Percentiles rank a stretch among this genome's conserved stretches.
Evolutionary conservation across 2,797 vertebrate genomes (phyloP).

Genomic region (Tinamus major): DNA sequence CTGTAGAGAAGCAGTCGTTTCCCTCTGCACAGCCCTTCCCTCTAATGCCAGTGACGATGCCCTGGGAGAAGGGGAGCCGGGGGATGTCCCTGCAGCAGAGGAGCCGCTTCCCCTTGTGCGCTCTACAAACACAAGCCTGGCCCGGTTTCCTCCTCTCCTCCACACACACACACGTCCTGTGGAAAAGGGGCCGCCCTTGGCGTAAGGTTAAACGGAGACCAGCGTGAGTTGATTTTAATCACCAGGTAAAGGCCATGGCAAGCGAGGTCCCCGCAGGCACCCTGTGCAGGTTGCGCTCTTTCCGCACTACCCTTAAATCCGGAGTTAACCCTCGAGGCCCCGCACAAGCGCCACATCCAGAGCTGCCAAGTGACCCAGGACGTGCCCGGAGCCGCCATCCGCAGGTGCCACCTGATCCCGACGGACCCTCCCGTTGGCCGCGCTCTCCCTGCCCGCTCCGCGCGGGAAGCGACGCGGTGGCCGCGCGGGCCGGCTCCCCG

Average conservation of each 20-base stretch:
- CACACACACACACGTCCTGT: background rate
- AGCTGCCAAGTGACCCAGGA: background rate
- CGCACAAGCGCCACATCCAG: background rate
- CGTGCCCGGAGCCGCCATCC: rapidly evolving
- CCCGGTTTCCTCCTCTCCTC: slow-evolving; percentile 5
- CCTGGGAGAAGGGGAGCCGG: slow-evolving; percentile 3
- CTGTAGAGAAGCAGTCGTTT: background rate
- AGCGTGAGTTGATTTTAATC: slow-evolving; percentile 41
- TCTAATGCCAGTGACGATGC: background rate
- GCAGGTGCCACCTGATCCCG: background rate
- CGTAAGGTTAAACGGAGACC: slow-evolving; percentile 43
- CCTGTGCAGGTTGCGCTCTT: background rate
- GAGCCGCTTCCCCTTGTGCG: background rate
- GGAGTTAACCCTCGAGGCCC: background rate
- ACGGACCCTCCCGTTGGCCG: background rate
- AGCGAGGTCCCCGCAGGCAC: slow-evolving; percentile 17
- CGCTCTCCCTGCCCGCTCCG: background rate
- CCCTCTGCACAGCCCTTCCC: slow-evolving; percentile 8
- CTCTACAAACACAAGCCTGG: background rate
- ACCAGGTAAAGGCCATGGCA: slow-evolving; percentile 25
- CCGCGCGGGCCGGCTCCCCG: slow-evolving; percentile 24
- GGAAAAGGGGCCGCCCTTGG: background rate
- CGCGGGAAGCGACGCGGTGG: background rate
- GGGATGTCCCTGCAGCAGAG: background rate
- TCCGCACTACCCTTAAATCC: background rate